A percentile compares a stretch with the other conserved stretches of the same genome.
These are phyloP conservation scores for Aurelia sp. DNA, from an alignment of 30 jellyfish, hydroid and myxozoan species.

Conservation along the genomic window DNA sequence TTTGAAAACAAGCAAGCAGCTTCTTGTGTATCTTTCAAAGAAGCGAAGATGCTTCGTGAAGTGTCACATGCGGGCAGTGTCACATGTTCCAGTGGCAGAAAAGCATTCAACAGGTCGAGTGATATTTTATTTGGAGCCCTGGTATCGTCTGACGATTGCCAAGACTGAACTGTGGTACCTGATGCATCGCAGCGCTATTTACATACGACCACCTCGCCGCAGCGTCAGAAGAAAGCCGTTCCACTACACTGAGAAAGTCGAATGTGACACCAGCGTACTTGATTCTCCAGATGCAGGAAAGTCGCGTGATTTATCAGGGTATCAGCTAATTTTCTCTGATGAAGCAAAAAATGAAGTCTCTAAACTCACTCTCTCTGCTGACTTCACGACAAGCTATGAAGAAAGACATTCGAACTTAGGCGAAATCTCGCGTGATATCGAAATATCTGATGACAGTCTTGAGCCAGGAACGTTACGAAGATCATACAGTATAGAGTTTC, in stretches of 20 bases:
- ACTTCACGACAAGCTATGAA: constrained; percentile 37
- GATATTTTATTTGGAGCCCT: constrained; percentile 35
- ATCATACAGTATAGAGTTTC: constrained; percentile 58
- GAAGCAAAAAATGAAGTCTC: constrained; percentile 47
- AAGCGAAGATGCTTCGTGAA: constrained; percentile 24
- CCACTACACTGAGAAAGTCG: constrained; percentile 60
- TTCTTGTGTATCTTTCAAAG: constrained; percentile 38
- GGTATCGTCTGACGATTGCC: constrained; percentile 24
- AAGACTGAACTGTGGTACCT: constrained; percentile 43
- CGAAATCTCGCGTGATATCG: constrained; percentile 12
- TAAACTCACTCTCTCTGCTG: constrained; percentile 23
- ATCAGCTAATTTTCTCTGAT: constrained; percentile 26
- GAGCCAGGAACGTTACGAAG: constrained; percentile 15
- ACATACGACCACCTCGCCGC: background rate
- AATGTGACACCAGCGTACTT: background rate
- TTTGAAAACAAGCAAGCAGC: constrained; percentile 38
- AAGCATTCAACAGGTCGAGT: background rate
- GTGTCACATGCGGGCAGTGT: constrained; percentile 41
- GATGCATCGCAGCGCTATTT: constrained; percentile 33
- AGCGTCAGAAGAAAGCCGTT: background rate
- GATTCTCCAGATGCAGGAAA: background rate
- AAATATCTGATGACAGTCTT: constrained; percentile 11
- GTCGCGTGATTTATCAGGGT: constrained; percentile 21
- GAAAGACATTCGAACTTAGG: constrained; percentile 10
- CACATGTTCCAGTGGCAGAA: constrained; percentile 15